Evolutionary conservation across 2,888 invertebrate species (phyloP).

Genomic region (Dusona sp.): DNA sequence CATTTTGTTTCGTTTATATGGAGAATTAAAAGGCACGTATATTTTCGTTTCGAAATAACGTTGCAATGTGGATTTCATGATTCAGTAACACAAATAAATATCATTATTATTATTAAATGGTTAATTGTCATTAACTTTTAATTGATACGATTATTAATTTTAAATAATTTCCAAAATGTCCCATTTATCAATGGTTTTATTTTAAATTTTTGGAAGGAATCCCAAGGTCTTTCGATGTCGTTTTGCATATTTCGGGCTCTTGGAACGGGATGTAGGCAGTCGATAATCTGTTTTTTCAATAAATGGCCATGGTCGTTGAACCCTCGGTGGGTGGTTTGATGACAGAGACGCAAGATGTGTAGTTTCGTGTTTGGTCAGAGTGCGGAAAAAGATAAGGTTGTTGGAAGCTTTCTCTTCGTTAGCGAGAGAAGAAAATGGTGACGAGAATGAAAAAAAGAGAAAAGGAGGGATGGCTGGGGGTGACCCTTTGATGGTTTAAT

Average conservation of each 20-base stretch:
- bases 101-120: too few species aligned
- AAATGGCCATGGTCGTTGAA: not conserved
- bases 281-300: not conserved
- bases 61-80: not conserved
- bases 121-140: too few species aligned
- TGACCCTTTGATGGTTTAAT: constrained; percentile 65
- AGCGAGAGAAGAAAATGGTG: constrained; percentile 28
- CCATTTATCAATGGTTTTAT: not conserved
- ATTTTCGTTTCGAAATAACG: not conserved
- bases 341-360: not conserved
- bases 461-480: not conserved
- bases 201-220: not conserved
- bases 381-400: not conserved
- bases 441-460: not conserved
- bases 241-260: not conserved
- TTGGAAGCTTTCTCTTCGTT: constrained; percentile 12
- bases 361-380: not conserved
- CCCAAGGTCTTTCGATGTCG: not conserved
- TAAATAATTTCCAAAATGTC: too few species aligned
- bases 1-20: not conserved
- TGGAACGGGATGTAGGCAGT: not conserved
- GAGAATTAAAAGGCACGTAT: not conserved
- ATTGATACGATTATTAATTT: too few species aligned
- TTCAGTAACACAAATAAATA: not conserved
- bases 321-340: not conserved